Conservation (phyloP, 2,797 vertebrate genomes). For the Parambassis ranga region DNA sequence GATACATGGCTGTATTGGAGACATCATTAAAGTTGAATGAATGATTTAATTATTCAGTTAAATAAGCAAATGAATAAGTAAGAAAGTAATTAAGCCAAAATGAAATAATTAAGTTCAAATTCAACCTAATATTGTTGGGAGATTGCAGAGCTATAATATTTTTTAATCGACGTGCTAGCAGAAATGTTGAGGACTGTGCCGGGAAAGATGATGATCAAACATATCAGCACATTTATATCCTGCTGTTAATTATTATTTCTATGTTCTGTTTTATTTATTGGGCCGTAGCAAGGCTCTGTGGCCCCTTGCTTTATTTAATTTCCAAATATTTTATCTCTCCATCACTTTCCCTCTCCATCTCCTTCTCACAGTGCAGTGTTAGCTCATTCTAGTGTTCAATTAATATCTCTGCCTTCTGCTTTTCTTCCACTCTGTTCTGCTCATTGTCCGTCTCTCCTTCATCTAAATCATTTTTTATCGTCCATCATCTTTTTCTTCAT, state of each 20-base stretch:
- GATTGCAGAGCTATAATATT: not conserved
- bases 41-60: constrained; percentile 48
- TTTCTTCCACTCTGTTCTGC: constrained; percentile 27
- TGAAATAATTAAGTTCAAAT: constrained; percentile 28
- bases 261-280: constrained; percentile 64
- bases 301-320: constrained; percentile 60
- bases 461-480: constrained; percentile 22
- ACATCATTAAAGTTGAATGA: constrained; percentile 46
- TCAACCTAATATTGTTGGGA: constrained; percentile 7
- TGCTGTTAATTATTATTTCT: constrained; percentile 46
- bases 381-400: constrained; percentile 75
- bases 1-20: constrained; percentile 29
- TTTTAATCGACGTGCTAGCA: constrained; percentile 5
- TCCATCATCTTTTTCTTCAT: constrained; percentile 5
- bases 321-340: constrained; percentile 64
- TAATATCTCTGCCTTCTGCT: constrained; percentile 61
- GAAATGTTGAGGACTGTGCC: constrained; percentile 13
- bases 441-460: constrained; percentile 26
- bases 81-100: constrained; percentile 51
- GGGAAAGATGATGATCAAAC: constrained; percentile 17
- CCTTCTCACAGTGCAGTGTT: constrained; percentile 75
- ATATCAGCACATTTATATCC: constrained; percentile 51
- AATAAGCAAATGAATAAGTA: constrained; percentile 33
- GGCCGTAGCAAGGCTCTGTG: constrained; percentile 28
- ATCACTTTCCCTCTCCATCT: constrained; percentile 61